These are phyloP conservation scores for Ranitomeya imitator DNA, from an alignment of 2,113 vertebrate species.

Conservation along the genomic window DNA sequence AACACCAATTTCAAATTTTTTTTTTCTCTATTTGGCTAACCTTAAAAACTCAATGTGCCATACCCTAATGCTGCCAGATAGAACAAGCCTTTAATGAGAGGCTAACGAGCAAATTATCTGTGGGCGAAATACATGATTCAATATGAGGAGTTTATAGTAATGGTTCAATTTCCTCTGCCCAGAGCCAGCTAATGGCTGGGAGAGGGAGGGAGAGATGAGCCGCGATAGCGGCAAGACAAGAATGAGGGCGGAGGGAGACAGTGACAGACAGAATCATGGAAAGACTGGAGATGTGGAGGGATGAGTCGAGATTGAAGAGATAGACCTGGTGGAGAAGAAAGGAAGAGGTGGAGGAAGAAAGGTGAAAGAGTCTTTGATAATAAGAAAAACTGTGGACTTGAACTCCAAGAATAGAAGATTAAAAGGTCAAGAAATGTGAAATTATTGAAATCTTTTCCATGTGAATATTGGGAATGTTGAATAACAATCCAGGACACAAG, in stretches of 20 bases:
- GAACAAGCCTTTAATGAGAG: conserved; percentile 51
- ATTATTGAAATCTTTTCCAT: neutral
- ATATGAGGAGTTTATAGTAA: conserved; percentile 54
- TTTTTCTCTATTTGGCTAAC: conserved; percentile 36
- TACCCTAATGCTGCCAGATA: conserved; percentile 46
- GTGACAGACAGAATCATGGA: neutral
- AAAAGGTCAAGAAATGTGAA: neutral
- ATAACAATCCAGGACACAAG: neutral
- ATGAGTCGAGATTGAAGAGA: neutral
- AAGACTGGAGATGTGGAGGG: neutral
- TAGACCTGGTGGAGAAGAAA: neutral
- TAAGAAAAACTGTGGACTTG: neutral
- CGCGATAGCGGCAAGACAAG: conserved; percentile 8
- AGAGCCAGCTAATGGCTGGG: conserved; percentile 43
- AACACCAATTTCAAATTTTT: neutral
- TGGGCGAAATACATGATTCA: conserved; percentile 52
- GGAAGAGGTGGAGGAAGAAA: neutral
- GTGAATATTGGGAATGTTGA: too few relatives aligned
- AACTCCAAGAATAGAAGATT: neutral
- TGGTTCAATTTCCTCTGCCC: conserved; percentile 51
- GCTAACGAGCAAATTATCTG: conserved; percentile 53
- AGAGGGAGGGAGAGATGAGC: conserved; percentile 29
- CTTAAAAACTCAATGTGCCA: conserved; percentile 46
- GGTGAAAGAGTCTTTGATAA: neutral
- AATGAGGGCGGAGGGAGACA: conserved; percentile 10